Percentiles rank a stretch among this genome's conserved stretches.
phyloP scores from a whole-genome alignment of 2,888 invertebrate genomes.

The Tenthredo scrophulariae region DNA sequence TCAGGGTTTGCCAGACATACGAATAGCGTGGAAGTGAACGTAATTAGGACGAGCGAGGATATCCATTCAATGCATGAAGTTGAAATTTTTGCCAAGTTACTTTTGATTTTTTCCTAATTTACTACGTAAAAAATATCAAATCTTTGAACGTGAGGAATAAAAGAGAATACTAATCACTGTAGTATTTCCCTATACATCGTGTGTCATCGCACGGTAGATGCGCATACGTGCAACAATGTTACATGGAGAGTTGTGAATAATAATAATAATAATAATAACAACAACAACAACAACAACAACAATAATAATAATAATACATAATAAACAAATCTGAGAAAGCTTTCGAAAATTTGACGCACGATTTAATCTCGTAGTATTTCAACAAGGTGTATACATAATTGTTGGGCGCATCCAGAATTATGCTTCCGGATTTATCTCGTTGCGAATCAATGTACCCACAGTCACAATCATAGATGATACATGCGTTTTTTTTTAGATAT shows the following conservation, averaged over 20 bases:
- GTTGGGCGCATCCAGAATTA: neutral
- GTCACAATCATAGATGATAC: neutral
- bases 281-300: neutral
- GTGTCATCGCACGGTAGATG: neutral
- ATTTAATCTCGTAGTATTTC: neutral
- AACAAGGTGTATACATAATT: neutral
- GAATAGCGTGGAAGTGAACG: neutral
- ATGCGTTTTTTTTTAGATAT: neutral
- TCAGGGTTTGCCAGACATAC: neutral
- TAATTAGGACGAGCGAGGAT: neutral
- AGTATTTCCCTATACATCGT: neutral
- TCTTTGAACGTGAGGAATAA: conserved; percentile 29
- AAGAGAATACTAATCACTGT: neutral
- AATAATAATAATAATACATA: neutral
- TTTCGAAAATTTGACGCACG: conserved; percentile 11
- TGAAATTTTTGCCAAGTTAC: too few relatives aligned
- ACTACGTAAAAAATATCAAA: conserved; percentile 32
- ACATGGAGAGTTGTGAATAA: neutral
- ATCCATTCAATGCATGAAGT: neutral
- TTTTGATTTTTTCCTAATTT: neutral
- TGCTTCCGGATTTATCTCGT: neutral
- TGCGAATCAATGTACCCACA: neutral
- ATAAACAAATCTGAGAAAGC: neutral
- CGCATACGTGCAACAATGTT: neutral
- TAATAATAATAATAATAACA: too few relatives aligned